Evolutionary conservation across 1,140 invertebrate species (phyloP).

Genomic region (Mamestra configurata): DNA sequence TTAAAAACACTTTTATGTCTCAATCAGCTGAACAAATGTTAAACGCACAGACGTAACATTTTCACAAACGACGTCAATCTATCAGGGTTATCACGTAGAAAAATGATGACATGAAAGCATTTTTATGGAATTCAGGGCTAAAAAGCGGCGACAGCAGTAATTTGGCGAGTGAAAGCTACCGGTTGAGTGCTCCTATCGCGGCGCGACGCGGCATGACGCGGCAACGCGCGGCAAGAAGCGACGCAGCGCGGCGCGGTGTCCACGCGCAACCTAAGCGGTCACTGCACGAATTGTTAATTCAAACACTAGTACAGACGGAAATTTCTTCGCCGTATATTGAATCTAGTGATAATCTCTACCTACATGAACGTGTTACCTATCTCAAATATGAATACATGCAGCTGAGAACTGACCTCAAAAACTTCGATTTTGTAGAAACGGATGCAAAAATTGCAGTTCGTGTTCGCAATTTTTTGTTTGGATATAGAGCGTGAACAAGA

Average conservation of each 20-base stretch:
- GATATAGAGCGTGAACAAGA: no score
- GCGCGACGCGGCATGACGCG: background rate
- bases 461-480: no score
- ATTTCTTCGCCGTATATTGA: constrained; percentile 6
- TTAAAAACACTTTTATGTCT: background rate
- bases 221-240: background rate
- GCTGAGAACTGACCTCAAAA: constrained; percentile 9
- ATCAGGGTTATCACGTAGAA: constrained; percentile 39
- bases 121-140: constrained; percentile 35
- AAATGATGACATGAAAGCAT: constrained; percentile 39
- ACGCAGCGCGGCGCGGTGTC: no score
- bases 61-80: constrained; percentile 43
- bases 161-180: constrained; percentile 52
- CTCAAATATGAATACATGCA: constrained; percentile 8
- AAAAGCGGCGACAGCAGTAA: constrained; percentile 47
- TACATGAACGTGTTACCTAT: background rate
- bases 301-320: constrained; percentile 13
- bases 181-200: constrained; percentile 37
- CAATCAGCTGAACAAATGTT: background rate
- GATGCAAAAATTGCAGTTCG: no score
- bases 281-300: constrained; percentile 28
- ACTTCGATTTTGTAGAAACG: background rate
- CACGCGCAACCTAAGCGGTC: background rate
- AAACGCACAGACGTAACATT: constrained; percentile 37
- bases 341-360: constrained; percentile 11